These are phyloP conservation scores for Drosophila cognata DNA, from an alignment of 2,888 invertebrate genomes.

Conservation along the genomic window DNA sequence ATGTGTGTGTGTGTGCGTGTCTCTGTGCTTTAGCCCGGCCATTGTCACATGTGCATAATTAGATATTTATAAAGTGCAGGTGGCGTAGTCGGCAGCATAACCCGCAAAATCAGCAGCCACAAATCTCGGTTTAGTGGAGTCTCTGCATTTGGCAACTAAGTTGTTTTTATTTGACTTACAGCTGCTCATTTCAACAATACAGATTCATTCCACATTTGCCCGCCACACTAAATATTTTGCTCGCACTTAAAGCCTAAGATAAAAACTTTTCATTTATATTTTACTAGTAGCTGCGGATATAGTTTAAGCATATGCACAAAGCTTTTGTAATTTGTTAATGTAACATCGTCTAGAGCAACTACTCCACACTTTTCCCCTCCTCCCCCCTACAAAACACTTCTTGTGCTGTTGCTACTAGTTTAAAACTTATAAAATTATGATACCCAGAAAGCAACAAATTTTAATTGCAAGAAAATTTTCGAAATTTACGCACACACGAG, in stretches of 20 bases:
- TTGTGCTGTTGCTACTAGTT: conserved; percentile 18
- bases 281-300: conserved; percentile 50
- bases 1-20: background rate
- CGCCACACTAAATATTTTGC: background rate
- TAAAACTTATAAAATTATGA: conserved; percentile 77
- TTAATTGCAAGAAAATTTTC: conserved; percentile 76
- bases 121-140: conserved; percentile 33
- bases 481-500: conserved; percentile 60
- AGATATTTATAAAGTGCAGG: conserved; percentile 48
- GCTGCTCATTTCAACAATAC: background rate
- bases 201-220: background rate
- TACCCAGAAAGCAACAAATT: conserved; percentile 78
- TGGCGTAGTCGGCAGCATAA: background rate
- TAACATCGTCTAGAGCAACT: conserved; percentile 10
- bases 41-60: conserved; percentile 44
- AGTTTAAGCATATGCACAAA: conserved; percentile 62
- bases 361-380: background rate
- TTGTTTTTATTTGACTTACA: background rate
- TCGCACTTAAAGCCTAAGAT: conserved; percentile 2
- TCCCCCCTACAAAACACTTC: background rate
- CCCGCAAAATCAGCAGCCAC: conserved; percentile 16
- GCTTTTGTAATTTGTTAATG: conserved; percentile 69
- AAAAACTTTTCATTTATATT: conserved; percentile 46
- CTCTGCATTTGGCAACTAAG: background rate
- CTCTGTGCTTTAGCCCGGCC: background rate